Percentiles rank a stretch among this genome's conserved stretches.
Conservation (phyloP, 2,113 vertebrate genomes). For the Thamnaconus septentrionalis region DNA sequence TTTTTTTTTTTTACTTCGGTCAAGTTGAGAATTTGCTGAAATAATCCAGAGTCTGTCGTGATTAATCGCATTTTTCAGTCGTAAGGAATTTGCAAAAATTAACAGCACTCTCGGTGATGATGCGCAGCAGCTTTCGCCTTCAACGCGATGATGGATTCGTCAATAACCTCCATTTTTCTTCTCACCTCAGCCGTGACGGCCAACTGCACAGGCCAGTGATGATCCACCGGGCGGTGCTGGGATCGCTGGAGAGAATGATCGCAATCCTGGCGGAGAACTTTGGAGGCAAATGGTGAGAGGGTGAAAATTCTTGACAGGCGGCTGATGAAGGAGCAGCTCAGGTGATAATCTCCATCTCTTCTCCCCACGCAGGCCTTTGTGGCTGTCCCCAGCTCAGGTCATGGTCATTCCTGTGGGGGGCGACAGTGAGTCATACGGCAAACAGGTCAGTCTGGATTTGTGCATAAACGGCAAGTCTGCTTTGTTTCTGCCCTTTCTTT, state of each 20-base stretch:
- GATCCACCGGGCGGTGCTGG: conserved; percentile 89
- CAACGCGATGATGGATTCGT: too few relatives aligned
- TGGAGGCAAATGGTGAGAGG: conserved; percentile 84
- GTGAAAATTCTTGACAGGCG: not conserved
- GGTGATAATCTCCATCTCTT: conserved; percentile 1
- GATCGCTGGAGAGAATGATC: conserved; percentile 89
- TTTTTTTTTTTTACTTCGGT: too few relatives aligned
- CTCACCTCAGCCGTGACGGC: conserved; percentile 67
- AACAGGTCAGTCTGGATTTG: conserved; percentile 74
- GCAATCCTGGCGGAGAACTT: conserved; percentile 88
- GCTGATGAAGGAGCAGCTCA: too few relatives aligned
- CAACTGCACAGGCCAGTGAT: conserved; percentile 79
- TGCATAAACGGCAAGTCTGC: not conserved
- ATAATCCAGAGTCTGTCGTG: too few relatives aligned
- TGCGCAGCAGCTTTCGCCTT: too few relatives aligned
- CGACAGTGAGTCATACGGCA: conserved; percentile 77
- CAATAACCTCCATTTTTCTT: not conserved
- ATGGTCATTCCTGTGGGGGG: conserved; percentile 83
- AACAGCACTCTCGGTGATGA: too few relatives aligned
- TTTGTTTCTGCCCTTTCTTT: not conserved
- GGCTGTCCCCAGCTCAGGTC: conserved; percentile 87
- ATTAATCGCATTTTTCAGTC: too few relatives aligned
- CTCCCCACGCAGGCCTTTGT: conserved; percentile 80
- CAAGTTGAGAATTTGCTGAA: too few relatives aligned
- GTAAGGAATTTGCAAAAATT: too few relatives aligned